These are phyloP conservation scores for Oplegnathus fasciatus DNA, from an alignment of 2,113 vertebrate genomes.

Conservation along the genomic window DNA sequence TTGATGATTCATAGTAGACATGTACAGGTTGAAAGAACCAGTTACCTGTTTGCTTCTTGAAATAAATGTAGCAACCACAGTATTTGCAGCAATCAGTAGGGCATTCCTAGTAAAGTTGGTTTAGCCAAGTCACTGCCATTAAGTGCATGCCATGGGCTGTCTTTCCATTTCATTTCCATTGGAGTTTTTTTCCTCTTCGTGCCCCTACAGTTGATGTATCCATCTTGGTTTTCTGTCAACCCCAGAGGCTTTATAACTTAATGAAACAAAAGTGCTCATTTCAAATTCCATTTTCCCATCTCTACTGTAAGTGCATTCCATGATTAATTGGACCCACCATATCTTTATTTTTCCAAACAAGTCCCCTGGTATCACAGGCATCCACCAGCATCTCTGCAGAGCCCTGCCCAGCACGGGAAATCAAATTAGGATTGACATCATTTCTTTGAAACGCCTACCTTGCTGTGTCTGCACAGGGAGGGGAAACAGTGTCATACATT, in stretches of 20 bases:
- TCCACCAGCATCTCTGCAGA: constrained; percentile 38
- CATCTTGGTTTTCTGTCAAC: constrained; percentile 27
- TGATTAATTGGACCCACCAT: constrained; percentile 54
- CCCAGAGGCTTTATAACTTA: constrained; percentile 58
- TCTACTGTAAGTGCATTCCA: constrained; percentile 52
- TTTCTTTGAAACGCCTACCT: constrained; percentile 52
- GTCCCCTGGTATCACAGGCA: constrained; percentile 26
- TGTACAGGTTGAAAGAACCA: background rate
- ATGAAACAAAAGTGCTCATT: constrained; percentile 74
- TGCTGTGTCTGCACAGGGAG: constrained; percentile 11
- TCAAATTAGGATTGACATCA: constrained; percentile 64
- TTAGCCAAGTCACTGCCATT: background rate
- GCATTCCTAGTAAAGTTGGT: constrained; percentile 6
- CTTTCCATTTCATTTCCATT: constrained; percentile 47
- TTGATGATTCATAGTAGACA: constrained; percentile 1
- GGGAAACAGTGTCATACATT: constrained; percentile 5
- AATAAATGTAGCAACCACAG: constrained; percentile 3
- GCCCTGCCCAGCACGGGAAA: constrained; percentile 28
- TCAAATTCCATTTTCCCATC: constrained; percentile 71
- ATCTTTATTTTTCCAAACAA: constrained; percentile 33
- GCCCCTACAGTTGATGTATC: constrained; percentile 35
- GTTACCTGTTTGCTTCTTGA: constrained; percentile 4
- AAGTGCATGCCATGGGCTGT: constrained; percentile 20
- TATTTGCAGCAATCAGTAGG: constrained; percentile 37
- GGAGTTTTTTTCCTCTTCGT: background rate